Percentiles rank a stretch among this genome's conserved stretches.
Evolutionary conservation across 1,140 invertebrate genomes (phyloP).

Genomic region (Caerostris extrusa): DNA sequence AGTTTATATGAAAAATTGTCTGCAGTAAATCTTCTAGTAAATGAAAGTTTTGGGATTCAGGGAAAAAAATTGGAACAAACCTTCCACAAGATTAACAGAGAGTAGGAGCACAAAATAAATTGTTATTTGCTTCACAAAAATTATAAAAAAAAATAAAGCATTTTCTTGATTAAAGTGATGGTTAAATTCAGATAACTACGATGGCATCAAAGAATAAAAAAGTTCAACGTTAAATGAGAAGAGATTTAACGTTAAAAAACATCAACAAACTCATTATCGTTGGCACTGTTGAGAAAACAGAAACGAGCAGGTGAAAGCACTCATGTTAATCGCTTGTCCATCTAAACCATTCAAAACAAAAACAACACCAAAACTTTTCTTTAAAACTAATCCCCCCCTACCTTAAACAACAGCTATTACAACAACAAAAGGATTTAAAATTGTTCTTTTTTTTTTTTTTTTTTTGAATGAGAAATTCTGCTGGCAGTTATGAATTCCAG

Average conservation of each 20-base stretch:
- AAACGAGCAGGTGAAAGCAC: background rate
- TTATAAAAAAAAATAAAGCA: background rate
- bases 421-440: background rate
- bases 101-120: background rate
- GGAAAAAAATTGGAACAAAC: background rate
- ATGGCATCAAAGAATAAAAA: too few relatives aligned
- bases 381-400: background rate
- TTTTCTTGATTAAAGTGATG: background rate
- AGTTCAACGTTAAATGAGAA: too few relatives aligned
- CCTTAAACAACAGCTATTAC: background rate
- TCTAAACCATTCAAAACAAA: background rate
- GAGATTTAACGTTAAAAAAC: background rate
- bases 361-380: background rate
- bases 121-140: background rate
- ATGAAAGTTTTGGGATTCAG: too few relatives aligned
- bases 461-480: background rate
- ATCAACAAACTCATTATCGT: background rate
- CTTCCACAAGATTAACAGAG: background rate
- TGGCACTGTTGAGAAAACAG: background rate
- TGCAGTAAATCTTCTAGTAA: too few relatives aligned
- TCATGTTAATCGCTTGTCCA: slow-evolving; percentile 10
- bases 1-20: too few relatives aligned
- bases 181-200: background rate
- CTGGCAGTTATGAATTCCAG: background rate
- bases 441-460: background rate